Conservation (phyloP, 2,888 invertebrate genomes). For the Erebia ligea region DNA sequence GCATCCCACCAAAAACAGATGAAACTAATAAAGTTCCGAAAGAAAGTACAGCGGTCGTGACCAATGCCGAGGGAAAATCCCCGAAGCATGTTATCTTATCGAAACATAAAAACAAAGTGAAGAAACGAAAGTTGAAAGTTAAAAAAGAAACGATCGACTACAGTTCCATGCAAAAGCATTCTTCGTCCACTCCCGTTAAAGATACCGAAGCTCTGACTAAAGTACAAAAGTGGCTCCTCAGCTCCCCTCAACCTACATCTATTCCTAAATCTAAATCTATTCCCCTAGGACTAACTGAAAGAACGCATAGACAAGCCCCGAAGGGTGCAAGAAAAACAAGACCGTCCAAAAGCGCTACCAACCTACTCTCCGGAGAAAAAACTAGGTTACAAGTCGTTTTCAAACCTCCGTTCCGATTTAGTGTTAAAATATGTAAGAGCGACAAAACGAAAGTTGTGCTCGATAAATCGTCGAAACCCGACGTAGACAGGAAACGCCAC, state of each 20-base stretch:
- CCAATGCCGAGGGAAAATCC: slow-evolving; percentile 82
- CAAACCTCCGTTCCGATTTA: slow-evolving; percentile 94
- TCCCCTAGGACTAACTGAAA: slow-evolving; percentile 87
- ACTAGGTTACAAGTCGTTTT: slow-evolving; percentile 93
- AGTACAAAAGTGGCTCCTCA: slow-evolving; percentile 93
- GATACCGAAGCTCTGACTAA: slow-evolving; percentile 86
- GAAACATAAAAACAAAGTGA: slow-evolving; percentile 77
- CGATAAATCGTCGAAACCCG: slow-evolving; percentile 81
- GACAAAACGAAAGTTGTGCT: slow-evolving; percentile 86
- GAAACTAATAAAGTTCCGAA: slow-evolving; percentile 68
- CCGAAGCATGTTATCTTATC: slow-evolving; percentile 79
- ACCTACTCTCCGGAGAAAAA: slow-evolving; percentile 86
- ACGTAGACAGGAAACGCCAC: slow-evolving; percentile 69
- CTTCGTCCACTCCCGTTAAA: slow-evolving; percentile 75
- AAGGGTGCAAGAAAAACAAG: slow-evolving; percentile 81
- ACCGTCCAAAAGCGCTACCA: slow-evolving; percentile 88
- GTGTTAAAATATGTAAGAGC: slow-evolving; percentile 89
- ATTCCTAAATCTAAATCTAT: slow-evolving; percentile 94
- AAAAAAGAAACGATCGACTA: slow-evolving; percentile 92
- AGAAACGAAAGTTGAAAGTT: slow-evolving; percentile 81
- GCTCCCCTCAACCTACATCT: slow-evolving; percentile 85
- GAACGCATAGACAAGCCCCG: slow-evolving; percentile 70
- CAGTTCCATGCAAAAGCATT: slow-evolving; percentile 86
- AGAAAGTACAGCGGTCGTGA: slow-evolving; percentile 69
- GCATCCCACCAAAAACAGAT: slow-evolving; percentile 61